Percentiles rank a stretch among this genome's conserved stretches.
Conservation (phyloP, 2,113 vertebrate genomes). For the Pomatostomus ruficeps region DNA sequence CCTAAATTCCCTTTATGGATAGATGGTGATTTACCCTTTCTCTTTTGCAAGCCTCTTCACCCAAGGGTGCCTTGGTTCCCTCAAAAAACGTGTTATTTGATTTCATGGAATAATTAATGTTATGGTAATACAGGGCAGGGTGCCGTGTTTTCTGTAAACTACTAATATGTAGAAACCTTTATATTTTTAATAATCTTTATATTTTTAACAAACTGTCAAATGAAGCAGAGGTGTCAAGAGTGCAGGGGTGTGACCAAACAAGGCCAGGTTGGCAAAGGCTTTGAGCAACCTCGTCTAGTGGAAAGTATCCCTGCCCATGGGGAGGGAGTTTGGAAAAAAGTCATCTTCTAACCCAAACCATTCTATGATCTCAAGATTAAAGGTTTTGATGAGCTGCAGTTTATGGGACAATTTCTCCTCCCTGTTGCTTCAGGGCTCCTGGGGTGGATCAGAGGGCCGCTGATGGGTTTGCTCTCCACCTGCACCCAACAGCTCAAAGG, state of each 20-base stretch:
- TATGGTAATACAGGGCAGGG: neutral
- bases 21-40: neutral
- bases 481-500: accelerated
- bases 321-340: neutral
- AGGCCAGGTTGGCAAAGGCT: neutral
- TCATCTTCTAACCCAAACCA: neutral
- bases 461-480: neutral
- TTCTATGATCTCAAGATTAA: neutral
- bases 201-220: neutral
- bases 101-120: neutral
- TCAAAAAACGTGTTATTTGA: neutral
- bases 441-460: neutral
- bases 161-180: neutral
- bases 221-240: neutral
- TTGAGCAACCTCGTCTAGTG: neutral
- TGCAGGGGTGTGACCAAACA: neutral
- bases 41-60: neutral
- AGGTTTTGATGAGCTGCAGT: neutral
- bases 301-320: neutral
- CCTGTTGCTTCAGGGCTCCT: accelerated
- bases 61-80: neutral
- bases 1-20: neutral
- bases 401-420: neutral
- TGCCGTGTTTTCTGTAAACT: neutral
- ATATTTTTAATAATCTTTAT: neutral